These are phyloP conservation scores for Myrmophylax atrothorax DNA, from an alignment of 2,113 vertebrate species.

Conservation along the genomic window DNA sequence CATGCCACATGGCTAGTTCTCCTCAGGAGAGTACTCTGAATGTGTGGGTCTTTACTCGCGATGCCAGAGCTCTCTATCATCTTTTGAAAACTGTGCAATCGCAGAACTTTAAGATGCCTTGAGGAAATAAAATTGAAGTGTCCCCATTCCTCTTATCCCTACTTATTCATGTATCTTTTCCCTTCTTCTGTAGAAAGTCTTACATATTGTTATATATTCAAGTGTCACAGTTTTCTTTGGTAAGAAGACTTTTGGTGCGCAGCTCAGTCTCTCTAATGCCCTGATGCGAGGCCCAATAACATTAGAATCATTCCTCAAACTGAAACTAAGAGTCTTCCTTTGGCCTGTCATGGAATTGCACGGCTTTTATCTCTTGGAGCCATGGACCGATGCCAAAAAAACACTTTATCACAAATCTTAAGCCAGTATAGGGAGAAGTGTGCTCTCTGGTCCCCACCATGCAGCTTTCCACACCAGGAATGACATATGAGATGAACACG, in stretches of 20 bases:
- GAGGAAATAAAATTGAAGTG: background rate
- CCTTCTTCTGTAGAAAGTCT: background rate
- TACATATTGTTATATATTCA: background rate
- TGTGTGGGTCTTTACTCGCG: background rate
- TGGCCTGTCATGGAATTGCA: background rate
- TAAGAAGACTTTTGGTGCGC: background rate
- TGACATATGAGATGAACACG: background rate
- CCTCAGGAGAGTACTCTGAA: background rate
- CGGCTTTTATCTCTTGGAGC: background rate
- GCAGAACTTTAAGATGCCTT: background rate
- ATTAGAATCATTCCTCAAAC: background rate
- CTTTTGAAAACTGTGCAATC: background rate
- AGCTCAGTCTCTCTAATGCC: background rate
- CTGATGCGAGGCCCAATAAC: background rate
- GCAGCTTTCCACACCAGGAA: background rate
- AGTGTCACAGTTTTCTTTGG: background rate
- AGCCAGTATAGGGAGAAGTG: background rate
- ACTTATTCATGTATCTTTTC: background rate
- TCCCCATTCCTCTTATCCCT: background rate
- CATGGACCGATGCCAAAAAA: background rate
- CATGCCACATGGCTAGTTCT: accelerated
- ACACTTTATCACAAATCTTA: background rate
- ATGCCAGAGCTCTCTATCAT: background rate
- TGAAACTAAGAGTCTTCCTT: background rate
- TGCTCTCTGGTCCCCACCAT: background rate